Evolutionary conservation across 2,797 vertebrate genomes (phyloP), one percentile per base, ranked within the genome.

Genomic region (Lacerta agilis): DNA sequence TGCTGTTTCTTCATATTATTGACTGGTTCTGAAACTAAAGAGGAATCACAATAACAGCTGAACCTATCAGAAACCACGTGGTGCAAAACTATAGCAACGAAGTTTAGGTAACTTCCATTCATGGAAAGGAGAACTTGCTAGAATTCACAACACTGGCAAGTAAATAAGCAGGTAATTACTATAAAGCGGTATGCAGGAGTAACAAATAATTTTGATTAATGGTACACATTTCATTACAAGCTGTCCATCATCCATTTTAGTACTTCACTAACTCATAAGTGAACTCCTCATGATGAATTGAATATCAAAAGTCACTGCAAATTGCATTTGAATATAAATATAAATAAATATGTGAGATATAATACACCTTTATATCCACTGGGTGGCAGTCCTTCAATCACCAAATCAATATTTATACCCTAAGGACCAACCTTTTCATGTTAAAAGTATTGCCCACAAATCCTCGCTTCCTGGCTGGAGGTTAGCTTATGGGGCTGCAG

Each of bases 51-150:
- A 55, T 58, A 45, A 69, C 55, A 4, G 67, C 10, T 55, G 36
- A 75, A 61, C 8, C 18, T 49, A 45, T 71, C 41, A 27, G 23
- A 77, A 82, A 92, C 91, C 93, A 92, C 90, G 92, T 33, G 92
- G 87, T 86, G 86, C 78, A 89, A 94, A 90, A 81, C 88, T 86
- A 78, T 92, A 93, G 89, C 0, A 84, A 73, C 87, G 36, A 55
- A 89, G 71, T 84, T 92, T 92, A 95, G 38, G 92, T 90, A 86
- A 69, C 55, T 92, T 58, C 86, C 79, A 91, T 93, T 93, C 90
- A 87, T 79, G 72, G 89, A 88, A 94, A 87, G 89, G 89, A 83
- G 15, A 82, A 3, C 9, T 43, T 93, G 79, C 77, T 86, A 93
- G 81, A 90, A 71, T 93, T 87, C 85, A 86, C 71, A 91, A 91